These are phyloP conservation scores for Cromileptes altivelis DNA, from an alignment of 2,113 vertebrate genomes.

Conservation along the genomic window DNA sequence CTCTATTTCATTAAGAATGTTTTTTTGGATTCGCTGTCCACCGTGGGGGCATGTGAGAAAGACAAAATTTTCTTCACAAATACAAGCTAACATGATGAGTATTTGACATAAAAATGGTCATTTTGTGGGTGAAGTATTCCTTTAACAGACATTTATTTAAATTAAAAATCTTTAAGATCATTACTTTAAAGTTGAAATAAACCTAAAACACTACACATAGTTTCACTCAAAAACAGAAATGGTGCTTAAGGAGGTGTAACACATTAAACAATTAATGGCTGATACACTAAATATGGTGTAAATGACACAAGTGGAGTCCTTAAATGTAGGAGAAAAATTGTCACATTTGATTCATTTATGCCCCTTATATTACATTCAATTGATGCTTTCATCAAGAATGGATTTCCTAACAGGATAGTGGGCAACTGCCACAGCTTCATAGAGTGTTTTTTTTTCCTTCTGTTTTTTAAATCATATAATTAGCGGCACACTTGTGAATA, in stretches of 20 bases:
- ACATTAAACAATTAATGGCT: constrained; percentile 18
- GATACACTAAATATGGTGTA: neutral
- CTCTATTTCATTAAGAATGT: too few relatives aligned
- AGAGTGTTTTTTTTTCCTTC: neutral
- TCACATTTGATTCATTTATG: constrained; percentile 27
- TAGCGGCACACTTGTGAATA: neutral
- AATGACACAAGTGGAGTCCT: constrained; percentile 13
- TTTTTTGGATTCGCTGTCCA: too few relatives aligned
- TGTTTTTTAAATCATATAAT: neutral
- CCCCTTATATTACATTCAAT: constrained; percentile 33
- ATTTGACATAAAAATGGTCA: too few relatives aligned
- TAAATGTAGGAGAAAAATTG: constrained; percentile 6
- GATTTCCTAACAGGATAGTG: neutral
- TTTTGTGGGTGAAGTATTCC: too few relatives aligned
- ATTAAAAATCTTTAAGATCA: too few relatives aligned
- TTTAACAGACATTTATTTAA: too few relatives aligned
- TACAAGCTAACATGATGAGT: too few relatives aligned
- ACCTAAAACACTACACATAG: neutral
- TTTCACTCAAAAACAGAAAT: neutral
- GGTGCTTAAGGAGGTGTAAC: constrained; percentile 2
- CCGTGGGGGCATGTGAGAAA: too few relatives aligned
- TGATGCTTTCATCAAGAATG: constrained; percentile 3
- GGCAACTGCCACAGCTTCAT: neutral
- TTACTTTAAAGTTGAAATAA: neutral
- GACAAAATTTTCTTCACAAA: too few relatives aligned